phyloP scores from a whole-genome alignment of 1,140 invertebrate species.

The Megalonaias nervosa region DNA sequence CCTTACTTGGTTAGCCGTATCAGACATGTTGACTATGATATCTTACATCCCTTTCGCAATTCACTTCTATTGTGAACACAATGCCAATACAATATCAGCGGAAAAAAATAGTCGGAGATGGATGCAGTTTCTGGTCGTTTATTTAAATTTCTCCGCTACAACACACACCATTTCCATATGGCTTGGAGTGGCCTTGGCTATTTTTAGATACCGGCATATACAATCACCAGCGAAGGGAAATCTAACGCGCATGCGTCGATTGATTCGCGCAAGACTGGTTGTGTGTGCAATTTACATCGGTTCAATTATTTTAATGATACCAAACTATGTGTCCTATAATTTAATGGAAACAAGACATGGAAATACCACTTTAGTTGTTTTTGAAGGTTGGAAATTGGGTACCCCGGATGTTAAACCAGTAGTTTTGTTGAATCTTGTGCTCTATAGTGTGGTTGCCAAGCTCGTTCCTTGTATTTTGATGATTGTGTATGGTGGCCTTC shows the following conservation, averaged over 20 bases:
- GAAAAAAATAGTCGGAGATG: constrained; percentile 49
- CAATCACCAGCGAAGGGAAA: constrained; percentile 77
- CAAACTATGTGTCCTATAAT: constrained; percentile 76
- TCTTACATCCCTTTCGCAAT: constrained; percentile 88
- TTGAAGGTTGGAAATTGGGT: constrained; percentile 46
- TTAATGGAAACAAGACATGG: constrained; percentile 22
- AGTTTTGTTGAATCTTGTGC: constrained; percentile 57
- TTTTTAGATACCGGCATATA: constrained; percentile 93
- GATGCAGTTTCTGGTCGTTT: constrained; percentile 64
- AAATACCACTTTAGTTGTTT: constrained; percentile 34
- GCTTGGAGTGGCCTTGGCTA: constrained; percentile 90
- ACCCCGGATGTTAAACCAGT: constrained; percentile 41
- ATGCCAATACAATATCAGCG: constrained; percentile 18
- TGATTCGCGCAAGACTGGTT: constrained; percentile 78
- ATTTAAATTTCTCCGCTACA: constrained; percentile 81
- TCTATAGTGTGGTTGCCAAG: constrained; percentile 64
- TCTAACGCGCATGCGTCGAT: constrained; percentile 75
- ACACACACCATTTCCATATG: constrained; percentile 94
- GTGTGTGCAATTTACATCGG: constrained; percentile 81
- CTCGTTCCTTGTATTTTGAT: constrained; percentile 72
- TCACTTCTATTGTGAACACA: constrained; percentile 73
- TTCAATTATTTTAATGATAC: constrained; percentile 83
- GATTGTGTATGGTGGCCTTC: constrained; percentile 69
- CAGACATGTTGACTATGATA: constrained; percentile 89
- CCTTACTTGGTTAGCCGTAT: constrained; percentile 86